Percentiles rank a stretch among this genome's conserved stretches.
Evolutionary conservation across 2,888 invertebrate species (phyloP).

Genomic region (Drosophila atripex): DNA sequence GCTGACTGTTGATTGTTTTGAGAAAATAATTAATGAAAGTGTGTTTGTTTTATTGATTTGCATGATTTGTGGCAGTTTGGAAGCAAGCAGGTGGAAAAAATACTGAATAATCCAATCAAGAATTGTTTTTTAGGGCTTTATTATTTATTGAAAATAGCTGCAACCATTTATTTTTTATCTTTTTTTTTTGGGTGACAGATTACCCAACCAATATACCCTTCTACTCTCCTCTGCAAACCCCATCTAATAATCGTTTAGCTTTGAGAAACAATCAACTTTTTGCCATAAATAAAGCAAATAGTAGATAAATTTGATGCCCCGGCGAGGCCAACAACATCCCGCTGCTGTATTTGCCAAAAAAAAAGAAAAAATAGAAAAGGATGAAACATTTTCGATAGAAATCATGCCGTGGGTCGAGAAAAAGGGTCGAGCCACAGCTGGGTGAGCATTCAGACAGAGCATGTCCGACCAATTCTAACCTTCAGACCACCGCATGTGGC

Average conservation of each 20-base stretch:
- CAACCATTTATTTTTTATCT: background rate
- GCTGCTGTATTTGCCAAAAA: constrained; percentile 16
- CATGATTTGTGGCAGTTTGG: background rate
- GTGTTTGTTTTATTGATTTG: constrained; percentile 7
- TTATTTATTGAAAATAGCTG: background rate
- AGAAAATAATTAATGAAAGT: constrained; percentile 4
- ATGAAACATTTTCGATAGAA: constrained; percentile 10
- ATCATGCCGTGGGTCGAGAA: constrained; percentile 7
- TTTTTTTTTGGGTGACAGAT: background rate
- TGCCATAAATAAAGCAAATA: constrained; percentile 18
- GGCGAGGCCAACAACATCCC: background rate
- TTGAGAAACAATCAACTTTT: constrained; percentile 18
- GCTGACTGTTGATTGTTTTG: constrained; percentile 6
- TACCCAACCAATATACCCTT: background rate
- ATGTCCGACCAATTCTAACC: constrained; percentile 16
- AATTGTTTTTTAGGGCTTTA: background rate
- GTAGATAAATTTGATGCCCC: constrained; percentile 17
- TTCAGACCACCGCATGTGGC: constrained; percentile 18
- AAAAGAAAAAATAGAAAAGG: constrained; percentile 7
- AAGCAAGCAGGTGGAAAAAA: background rate
- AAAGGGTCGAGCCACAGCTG: constrained; percentile 20
- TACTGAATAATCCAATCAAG: background rate
- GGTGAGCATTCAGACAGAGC: constrained; percentile 13
- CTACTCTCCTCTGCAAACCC: background rate
- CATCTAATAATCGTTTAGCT: constrained; percentile 23